Base-by-base conservation (phyloP, 2,888 invertebrate genomes). In the Dryocosmus kuriphilus region DNA sequence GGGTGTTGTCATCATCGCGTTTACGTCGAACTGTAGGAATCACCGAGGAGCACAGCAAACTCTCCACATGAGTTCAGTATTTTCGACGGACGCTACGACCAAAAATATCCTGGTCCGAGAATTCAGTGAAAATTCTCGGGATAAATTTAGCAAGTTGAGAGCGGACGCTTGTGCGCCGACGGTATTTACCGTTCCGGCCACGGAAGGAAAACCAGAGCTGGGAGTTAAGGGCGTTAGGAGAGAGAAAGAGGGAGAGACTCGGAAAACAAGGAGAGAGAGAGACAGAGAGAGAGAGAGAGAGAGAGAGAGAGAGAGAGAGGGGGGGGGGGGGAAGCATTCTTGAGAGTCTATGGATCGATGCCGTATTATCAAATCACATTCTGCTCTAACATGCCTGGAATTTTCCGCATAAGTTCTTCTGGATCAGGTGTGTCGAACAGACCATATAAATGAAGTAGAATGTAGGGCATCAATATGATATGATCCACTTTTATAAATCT, bases 111-210 rank as follows among this genome's bases (percentile, higher is more conserved):
- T 38, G 51, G 51, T 41, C 38, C 75, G 76, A 76, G 75, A 75
- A 79, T 81, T 75, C 79, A 75, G 73, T 73, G 78, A 62, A 77
- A 30, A 82, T 80, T 80, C 80, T 82, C 79, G 63, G 80, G 82
- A 82, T 80, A 82, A 82, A 82, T 82, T 80, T 82, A 82, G 82
- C 80, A 75, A 35, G 77, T 71, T 79, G 80, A 81, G 78, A 76
- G 71, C 71, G 32, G 74, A 57, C 46, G 60, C 75, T 41, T 30
- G 67, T 57, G 65, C 30, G 32, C 24, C 55, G 24, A 62, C 65
- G 74, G 57, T 60, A 74, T 80, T 77, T 76, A 77, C 76, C 77
- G 77, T 74, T 74, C 67, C 77, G 75, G 62, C 77, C 74, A 24
- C 75, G 62, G 60, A 38, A 76, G 63, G 60, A 77, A 78, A 77